Evolutionary conservation across 2,797 vertebrate species (phyloP).

Genomic region (Sarcophilus harrisii): DNA sequence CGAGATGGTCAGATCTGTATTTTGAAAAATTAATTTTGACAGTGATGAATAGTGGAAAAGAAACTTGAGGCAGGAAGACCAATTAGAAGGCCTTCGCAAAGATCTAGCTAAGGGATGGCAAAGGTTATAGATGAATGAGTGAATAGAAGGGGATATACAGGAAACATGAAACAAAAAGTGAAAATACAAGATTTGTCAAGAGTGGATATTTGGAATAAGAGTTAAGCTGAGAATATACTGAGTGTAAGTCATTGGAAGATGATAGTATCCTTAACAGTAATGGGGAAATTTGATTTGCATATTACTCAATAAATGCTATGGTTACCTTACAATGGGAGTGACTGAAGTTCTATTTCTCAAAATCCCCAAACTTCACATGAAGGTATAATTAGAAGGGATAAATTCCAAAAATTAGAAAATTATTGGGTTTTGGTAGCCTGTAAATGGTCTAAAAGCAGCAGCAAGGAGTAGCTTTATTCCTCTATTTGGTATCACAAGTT

Average conservation of each 20-base stretch:
- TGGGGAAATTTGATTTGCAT: too few species aligned
- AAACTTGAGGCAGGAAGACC: neutral
- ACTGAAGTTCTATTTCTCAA: too few species aligned
- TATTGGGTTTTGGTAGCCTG: neutral
- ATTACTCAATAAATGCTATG: too few species aligned
- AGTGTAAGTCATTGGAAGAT: neutral
- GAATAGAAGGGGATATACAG: too few species aligned
- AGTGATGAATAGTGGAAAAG: neutral
- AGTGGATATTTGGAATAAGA: neutral
- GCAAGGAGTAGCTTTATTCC: neutral
- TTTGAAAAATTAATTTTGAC: neutral
- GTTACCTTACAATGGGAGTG: too few species aligned
- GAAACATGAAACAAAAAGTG: neutral
- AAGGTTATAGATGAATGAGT: neutral
- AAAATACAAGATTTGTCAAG: neutral
- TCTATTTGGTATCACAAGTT: neutral
- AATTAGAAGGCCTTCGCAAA: neutral
- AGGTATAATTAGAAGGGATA: too few species aligned
- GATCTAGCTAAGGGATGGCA: neutral
- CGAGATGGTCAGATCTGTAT: neutral
- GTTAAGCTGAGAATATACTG: neutral
- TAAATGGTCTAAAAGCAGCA: neutral
- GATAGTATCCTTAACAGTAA: too few species aligned
- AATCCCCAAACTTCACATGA: too few species aligned
- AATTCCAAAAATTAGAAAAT: too few species aligned